phyloP scores from a whole-genome alignment of 2,113 vertebrate genomes.

The Neotragus pygmaeus region DNA sequence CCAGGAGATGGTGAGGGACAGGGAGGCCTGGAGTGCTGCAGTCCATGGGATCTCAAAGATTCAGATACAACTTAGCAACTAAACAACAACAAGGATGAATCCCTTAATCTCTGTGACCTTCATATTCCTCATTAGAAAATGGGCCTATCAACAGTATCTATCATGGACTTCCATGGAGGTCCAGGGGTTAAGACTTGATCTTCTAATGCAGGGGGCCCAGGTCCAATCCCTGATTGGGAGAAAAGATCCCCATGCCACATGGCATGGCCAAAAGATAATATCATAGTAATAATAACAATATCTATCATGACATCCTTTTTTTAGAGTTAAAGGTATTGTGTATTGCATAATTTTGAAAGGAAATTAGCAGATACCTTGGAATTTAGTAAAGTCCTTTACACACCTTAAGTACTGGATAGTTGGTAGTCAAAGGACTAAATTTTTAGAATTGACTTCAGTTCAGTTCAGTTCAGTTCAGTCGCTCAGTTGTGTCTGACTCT shows the following conservation, averaged over 20 bases:
- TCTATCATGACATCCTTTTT: neutral
- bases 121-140: neutral
- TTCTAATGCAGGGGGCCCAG: neutral
- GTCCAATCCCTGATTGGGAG: neutral
- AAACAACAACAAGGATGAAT: neutral
- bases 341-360: neutral
- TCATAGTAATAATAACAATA: neutral
- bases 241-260: neutral
- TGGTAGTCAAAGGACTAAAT: neutral
- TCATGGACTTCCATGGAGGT: neutral
- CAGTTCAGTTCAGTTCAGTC: too few species aligned
- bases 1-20: neutral
- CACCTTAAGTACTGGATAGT: neutral
- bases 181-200: neutral
- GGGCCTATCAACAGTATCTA: accelerated
- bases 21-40: neutral
- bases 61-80: neutral
- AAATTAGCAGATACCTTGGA: neutral
- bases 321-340: neutral
- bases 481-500: too few species aligned
- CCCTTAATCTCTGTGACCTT: neutral
- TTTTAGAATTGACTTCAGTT: neutral
- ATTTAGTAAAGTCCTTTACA: neutral
- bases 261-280: neutral
- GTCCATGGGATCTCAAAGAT: neutral